These are phyloP conservation scores for Calyptomena viridis DNA, from an alignment of 2,113 vertebrate genomes.

Conservation along the genomic window DNA sequence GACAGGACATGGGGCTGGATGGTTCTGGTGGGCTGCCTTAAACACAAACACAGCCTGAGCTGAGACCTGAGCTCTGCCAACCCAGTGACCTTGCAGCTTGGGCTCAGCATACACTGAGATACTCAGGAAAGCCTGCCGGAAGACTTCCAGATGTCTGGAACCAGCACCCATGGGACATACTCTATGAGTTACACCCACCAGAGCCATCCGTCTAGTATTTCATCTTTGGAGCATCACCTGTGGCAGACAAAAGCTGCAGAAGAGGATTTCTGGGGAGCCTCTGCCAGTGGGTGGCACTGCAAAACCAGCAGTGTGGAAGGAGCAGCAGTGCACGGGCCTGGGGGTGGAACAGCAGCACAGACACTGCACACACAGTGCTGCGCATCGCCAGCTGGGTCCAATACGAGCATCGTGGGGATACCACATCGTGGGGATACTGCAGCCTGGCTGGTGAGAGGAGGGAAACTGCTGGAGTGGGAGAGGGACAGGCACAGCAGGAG, in stretches of 20 bases:
- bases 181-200: not conserved
- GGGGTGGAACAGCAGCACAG: not conserved
- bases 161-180: fast-evolving
- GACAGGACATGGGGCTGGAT: not conserved
- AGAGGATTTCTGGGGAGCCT: not conserved
- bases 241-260: not conserved
- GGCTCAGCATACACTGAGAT: not conserved
- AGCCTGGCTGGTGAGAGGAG: not conserved
- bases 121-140: not conserved
- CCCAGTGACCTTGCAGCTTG: not conserved
- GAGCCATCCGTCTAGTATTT: not conserved
- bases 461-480: not conserved
- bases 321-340: not conserved
- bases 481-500: not conserved
- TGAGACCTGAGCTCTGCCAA: not conserved
- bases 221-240: not conserved
- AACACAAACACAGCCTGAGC: not conserved
- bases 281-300: conserved; percentile 60
- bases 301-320: not conserved
- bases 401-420: fast-evolving
- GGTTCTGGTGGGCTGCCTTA: not conserved
- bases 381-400: fast-evolving
- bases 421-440: not conserved
- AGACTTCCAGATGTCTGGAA: not conserved
- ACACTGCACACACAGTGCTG: not conserved